Base-by-base conservation (phyloP, 2,113 vertebrate genomes). In the Nanger granti region DNA sequence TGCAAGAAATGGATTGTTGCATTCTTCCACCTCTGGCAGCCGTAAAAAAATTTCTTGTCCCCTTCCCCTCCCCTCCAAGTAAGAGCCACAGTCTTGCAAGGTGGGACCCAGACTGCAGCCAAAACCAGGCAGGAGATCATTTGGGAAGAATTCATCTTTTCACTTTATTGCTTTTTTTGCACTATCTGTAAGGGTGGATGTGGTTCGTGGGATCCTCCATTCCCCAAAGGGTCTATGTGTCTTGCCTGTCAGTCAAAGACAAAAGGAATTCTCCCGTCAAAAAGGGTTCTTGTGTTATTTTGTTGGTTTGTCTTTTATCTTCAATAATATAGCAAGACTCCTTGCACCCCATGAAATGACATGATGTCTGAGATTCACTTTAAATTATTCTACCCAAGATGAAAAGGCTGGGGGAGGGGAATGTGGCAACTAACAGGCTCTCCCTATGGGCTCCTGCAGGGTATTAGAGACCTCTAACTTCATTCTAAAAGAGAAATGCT, bases 221-320 rank as follows among this genome's bases (percentile, higher is more conserved):
- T 92, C 80, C 59, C 49, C 54, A 84, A 49, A 76, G 55, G 17
- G 15, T 90, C 87, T 82, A 1, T 41, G 87, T 57, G 87, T 92
- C 90, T 66, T 97, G 57, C 26, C 93, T 93, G 14, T 93, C 49
- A 93, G 60, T 94, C 60, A 91, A 73, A 96, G 87, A 91, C 82
- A 93, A 95, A 92, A 93, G 26, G 29, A 93, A 91, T 60, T 55
- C n/a, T 79, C 5, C 20, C 2, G 13, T 80, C 20, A 52, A 47
- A 88, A 96, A 69, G 13, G 4, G 88, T 96, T 79, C 31, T 47
- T 87, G 59, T 49, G 59, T 82, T 83, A 4, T 88, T 52, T 66
- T 87, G 52, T 94, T 82, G 31, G 5, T 29, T 8, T 91, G 4
- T 2, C 73, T 59, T 97, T 64, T 55, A 95, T 85, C n/a, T 60